Evolutionary conservation across 2,888 invertebrate species (phyloP), one percentile per base, ranked within the genome.

Genomic region (Meghimatium bilineatum): DNA sequence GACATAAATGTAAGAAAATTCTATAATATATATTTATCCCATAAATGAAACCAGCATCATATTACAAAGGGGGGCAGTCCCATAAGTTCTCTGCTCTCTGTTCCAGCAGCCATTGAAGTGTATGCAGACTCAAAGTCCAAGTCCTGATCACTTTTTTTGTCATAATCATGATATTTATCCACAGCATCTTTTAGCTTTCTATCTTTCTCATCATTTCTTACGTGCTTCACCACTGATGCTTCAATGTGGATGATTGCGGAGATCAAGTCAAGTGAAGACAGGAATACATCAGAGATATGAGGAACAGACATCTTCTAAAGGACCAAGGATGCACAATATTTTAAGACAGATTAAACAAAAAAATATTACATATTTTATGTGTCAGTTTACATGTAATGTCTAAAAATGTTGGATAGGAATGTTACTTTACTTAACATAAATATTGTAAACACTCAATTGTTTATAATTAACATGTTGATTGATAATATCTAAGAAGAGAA

Each of bases 201-300:
- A 20, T 44, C 44, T 14, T 71, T 72, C 44, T 72, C 72, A 44
- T 44, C 44, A n/a, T 26, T 44, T n/a, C 26, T 29, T 44, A 2
- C 29, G 38, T 71, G 71, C 38, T 71, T 72, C 72, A 72, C 26
- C n/a, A 44, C 29, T 44, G 44, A 72, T 6, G 29, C 38, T 49
- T 49, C 44, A 44, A 8, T 12, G 1, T 44, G 69, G 26, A n/a
- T n/a, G n/a, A 72, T 29, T 72, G 44, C 44, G n/a, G 29, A n/a
- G 44, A 72, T 44, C 72, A 72, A 72, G 49, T 29, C 44, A 44
- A 44, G 44, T n/a, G 72, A 12, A 44, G 72, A 72, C 26, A n/a
- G 72, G 72, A 44, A 8, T n/a, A 14, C n/a, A 49, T n/a, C 72
- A n/a, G 72, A 72, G 2, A n/a, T 44, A 72, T 10, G 72, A 26